phyloP scores from a whole-genome alignment of 2,113 vertebrate species.

The Vidua chalybeata region DNA sequence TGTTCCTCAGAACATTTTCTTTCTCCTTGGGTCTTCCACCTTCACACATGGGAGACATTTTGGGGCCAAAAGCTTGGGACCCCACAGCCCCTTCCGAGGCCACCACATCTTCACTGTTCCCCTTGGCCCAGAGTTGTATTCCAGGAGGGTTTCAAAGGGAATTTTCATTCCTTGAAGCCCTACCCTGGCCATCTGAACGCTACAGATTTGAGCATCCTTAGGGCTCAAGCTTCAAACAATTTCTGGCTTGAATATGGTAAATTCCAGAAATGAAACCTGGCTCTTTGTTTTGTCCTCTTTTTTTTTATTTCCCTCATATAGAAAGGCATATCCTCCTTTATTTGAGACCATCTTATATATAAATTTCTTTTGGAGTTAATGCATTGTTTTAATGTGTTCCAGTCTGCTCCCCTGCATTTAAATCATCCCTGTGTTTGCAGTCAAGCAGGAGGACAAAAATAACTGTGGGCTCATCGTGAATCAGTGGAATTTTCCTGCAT shows the following conservation, averaged over 20 bases:
- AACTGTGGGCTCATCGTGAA: conserved; percentile 37
- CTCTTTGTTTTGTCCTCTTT: neutral
- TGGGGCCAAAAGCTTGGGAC: neutral
- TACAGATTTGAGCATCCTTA: neutral
- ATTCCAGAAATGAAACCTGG: neutral
- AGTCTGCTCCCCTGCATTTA: conserved; percentile 18
- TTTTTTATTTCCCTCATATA: no score
- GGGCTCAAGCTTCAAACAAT: neutral
- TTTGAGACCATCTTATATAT: neutral
- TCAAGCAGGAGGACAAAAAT: conserved; percentile 56
- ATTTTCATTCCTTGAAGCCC: neutral
- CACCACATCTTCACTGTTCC: accelerated
- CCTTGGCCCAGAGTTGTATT: neutral
- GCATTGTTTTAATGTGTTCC: neutral
- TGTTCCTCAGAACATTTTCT: neutral
- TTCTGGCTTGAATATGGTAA: neutral
- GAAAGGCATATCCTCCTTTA: neutral
- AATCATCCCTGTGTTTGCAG: conserved; percentile 46
- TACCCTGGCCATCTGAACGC: neutral
- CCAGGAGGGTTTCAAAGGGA: neutral
- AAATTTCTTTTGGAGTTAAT: neutral
- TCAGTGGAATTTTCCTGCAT: conserved; percentile 74
- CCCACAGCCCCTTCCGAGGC: neutral
- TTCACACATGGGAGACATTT: neutral
- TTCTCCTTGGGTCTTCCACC: neutral